Evolutionary conservation across 2,797 vertebrate genomes (phyloP), one percentile per base, ranked within the genome.

Genomic region (Eulemur coronatus): DNA sequence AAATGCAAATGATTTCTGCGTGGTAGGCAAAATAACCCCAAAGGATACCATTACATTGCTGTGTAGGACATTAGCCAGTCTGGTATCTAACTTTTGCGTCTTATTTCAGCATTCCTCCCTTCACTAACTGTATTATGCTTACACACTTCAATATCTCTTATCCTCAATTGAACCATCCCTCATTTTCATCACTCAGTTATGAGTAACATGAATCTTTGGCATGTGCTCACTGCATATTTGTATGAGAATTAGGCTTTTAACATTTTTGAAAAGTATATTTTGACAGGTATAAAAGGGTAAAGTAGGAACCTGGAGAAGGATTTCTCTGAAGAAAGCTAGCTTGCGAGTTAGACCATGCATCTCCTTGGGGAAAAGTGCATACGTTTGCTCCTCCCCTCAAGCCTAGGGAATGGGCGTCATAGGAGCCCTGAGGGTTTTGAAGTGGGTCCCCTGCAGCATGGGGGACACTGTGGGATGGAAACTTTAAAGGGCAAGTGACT

Each of bases 121-220:
- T 70, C 46, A 63, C 38, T 46, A 52, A 67, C 28, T 48, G 33
- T n/a, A 50, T 41, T 22, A 55, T 41, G 52, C 43, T 73, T 75
- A 61, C 10, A 57, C 70, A 46, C 48, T 65, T 95, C n/a, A 65
- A 41, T 46, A 35, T 86, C 63, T 88, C 76, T 79, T 70, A 59
- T 50, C 43, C 80, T 55, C 50, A 41, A 1, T 5, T 63, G 73
- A 92, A 38, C 50, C 28, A 50, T 75, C 59, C 26, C 24, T 94
- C 78, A 89, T 57, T 67, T 63, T 75, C 18, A 48, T 41, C 46
- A 69, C 59, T 93, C 67, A 63, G 52, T 86, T 76, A 76, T 41
- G 61, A 78, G 89, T 89, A 88, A 88, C 79, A 70, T 30, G 96
- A 73, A 96, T 70, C 43, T n/a, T 35, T 91, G 72, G 41, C 86